Base-by-base conservation (phyloP, 2,888 invertebrate species). In the Quadroppia sp. region DNA sequence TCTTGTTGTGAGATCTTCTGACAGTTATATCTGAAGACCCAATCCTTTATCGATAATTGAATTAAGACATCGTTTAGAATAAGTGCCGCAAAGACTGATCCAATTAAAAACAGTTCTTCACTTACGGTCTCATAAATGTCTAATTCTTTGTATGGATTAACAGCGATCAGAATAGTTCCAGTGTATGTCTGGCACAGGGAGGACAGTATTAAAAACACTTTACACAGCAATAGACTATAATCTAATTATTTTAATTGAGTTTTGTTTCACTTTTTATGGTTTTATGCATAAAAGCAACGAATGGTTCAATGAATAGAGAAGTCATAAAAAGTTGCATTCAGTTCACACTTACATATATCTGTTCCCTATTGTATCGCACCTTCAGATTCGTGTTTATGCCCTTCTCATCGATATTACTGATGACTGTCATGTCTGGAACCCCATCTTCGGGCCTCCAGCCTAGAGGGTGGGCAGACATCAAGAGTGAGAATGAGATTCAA, bases 131-230 rank as follows among this genome's bases (percentile, higher is more conserved):
- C 89, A 84, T 93, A 94, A 82, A 90, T 90, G 84, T 90, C 90
- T 80, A 94, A 86, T 81, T 90, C 90, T 85, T 94, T 94, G 86
- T 94, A 94, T 3, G 94, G 94, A 85, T 94, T 94, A 79, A 94
- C 93, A 80, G 94, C 93, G 80, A 94, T 90, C 81, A 94, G 86
- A 84, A 94, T 94, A 76, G 92, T 91, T 79, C 94, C 94, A 74
- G 93, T 92, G 84, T 93, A 94, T 75, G 94, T 94, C 94, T 94
- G 15, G 45, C 15, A 45, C 30, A 30, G 28, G 28, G 30, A 56
- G 1, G 23, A 30, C 6, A 36, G 36, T 36, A 36, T 36, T 56
- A 56, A 56, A 53, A 1, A 25, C 9, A 53, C 7, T 53, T 25
- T 28, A 36, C 6, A 11, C 15, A 45, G 15, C 45, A 45, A 13